These are phyloP conservation scores for Sesia apiformis DNA, from an alignment of 2,888 invertebrate genomes.

Conservation along the genomic window DNA sequence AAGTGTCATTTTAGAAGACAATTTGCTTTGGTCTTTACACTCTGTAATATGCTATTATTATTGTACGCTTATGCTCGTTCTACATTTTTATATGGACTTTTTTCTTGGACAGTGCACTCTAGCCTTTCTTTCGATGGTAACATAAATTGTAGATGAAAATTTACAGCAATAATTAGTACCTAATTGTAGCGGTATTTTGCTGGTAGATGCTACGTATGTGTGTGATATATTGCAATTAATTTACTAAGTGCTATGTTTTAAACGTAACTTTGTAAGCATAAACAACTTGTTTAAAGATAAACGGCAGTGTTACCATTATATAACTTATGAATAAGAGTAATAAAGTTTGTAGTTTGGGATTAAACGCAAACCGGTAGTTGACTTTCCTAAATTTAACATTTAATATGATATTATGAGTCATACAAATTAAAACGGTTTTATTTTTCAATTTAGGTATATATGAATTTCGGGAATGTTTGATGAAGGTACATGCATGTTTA, in stretches of 20 bases:
- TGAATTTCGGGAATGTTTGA: too few species aligned
- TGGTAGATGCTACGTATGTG: slow-evolving; percentile 64
- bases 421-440: too few species aligned
- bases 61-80: background rate
- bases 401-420: too few species aligned
- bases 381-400: too few species aligned
- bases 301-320: background rate
- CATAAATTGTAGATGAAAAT: slow-evolving; percentile 52
- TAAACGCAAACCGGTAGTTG: too few species aligned
- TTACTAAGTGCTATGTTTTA: slow-evolving; percentile 37
- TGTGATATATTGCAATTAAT: slow-evolving; percentile 64
- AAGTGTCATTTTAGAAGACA: background rate
- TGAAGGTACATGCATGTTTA: too few species aligned
- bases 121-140: slow-evolving; percentile 68
- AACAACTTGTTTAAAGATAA: slow-evolving; percentile 13
- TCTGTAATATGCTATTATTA: background rate
- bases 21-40: too few species aligned
- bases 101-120: slow-evolving; percentile 23
- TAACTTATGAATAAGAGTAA: too few species aligned
- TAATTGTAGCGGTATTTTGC: slow-evolving; percentile 58
- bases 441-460: too few species aligned
- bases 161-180: slow-evolving; percentile 71
- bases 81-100: slow-evolving; percentile 2
- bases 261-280: slow-evolving; percentile 30
- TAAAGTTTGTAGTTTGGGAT: too few species aligned